These are phyloP conservation scores for Steatocranus sp. DNA, from an alignment of 2,797 vertebrate species.

Conservation along the genomic window DNA sequence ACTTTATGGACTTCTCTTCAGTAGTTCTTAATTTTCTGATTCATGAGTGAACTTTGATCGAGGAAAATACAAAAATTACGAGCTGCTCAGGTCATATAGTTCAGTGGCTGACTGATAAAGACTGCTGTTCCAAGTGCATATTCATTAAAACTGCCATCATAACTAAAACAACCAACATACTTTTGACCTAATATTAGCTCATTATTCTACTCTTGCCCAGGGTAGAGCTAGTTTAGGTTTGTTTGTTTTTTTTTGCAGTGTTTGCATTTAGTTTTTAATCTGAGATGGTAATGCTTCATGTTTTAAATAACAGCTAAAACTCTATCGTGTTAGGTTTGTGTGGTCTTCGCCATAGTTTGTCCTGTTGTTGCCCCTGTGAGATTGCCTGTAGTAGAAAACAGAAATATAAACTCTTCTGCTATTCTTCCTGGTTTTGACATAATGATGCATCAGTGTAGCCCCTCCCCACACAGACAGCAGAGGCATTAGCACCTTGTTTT, in stretches of 20 bases:
- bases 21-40: background rate
- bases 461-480: background rate
- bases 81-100: background rate
- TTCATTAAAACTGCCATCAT: background rate
- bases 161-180: background rate
- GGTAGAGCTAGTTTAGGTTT: background rate
- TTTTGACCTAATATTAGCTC: background rate
- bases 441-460: background rate
- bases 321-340: background rate
- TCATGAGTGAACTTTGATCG: accelerated
- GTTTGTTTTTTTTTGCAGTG: background rate
- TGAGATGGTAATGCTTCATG: background rate
- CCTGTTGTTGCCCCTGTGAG: background rate
- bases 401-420: background rate
- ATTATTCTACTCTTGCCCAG: background rate
- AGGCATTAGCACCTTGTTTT: background rate
- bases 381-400: accelerated
- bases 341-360: background rate
- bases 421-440: background rate
- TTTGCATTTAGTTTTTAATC: background rate
- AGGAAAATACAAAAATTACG: background rate
- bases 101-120: background rate
- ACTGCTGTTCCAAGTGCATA: background rate
- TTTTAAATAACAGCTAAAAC: background rate
- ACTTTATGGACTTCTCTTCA: too few relatives aligned